Conservation (phyloP, 2,797 vertebrate genomes). For the Natrix natrix region DNA sequence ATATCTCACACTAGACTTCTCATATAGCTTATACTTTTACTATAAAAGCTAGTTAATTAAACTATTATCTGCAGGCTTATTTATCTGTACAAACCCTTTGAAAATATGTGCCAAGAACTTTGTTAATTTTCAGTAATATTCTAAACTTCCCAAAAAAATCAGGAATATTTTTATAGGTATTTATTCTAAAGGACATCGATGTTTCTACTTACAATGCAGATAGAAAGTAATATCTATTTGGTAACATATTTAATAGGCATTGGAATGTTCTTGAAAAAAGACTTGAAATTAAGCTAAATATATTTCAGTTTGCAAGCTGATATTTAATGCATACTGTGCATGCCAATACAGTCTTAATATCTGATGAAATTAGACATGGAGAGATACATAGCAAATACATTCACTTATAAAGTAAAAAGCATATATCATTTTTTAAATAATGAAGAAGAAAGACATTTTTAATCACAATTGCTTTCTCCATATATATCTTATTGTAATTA, state of each 20-base stretch:
- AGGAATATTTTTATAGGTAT: background rate
- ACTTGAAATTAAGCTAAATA: background rate
- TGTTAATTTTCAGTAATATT: background rate
- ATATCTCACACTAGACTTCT: background rate
- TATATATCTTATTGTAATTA: background rate
- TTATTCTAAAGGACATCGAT: constrained; percentile 25
- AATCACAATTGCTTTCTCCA: background rate
- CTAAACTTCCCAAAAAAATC: constrained; percentile 10
- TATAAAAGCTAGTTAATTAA: background rate
- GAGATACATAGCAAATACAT: background rate
- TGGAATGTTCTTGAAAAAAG: background rate
- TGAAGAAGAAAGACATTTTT: background rate
- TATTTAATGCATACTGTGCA: background rate
- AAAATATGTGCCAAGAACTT: constrained; percentile 7
- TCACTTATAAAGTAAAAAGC: background rate
- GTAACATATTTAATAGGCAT: background rate
- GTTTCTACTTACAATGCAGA: background rate
- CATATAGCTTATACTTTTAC: background rate
- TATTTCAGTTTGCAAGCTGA: background rate
- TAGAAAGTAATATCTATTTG: background rate
- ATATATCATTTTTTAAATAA: background rate
- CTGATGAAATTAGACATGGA: background rate
- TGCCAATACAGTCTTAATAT: background rate
- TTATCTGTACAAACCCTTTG: background rate
- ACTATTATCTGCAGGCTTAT: background rate